Conservation (phyloP, 2,888 invertebrate genomes). For the Cryptops parisi region DNA sequence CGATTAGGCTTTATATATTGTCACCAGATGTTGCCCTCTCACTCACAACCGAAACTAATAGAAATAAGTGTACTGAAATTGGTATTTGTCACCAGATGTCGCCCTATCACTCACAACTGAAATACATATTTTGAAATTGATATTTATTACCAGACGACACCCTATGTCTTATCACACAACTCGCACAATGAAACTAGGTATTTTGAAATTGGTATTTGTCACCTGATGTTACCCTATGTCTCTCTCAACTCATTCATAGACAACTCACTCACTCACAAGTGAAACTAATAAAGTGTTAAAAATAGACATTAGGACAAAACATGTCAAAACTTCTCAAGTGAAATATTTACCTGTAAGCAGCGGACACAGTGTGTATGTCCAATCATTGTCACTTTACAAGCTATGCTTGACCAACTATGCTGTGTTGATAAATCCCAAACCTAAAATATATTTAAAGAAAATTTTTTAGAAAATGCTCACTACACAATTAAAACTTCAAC, state of each 20-base stretch:
- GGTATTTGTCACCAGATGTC: too few relatives aligned
- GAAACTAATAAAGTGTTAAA: not conserved
- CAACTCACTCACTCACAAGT: not conserved
- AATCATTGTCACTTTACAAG: constrained; percentile 39
- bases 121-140: not conserved
- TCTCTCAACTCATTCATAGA: too few relatives aligned
- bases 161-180: too few relatives aligned
- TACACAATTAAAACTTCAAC: too few relatives aligned
- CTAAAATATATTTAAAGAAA: not conserved
- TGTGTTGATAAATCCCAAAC: constrained; percentile 37
- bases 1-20: not conserved
- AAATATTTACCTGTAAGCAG: constrained; percentile 38
- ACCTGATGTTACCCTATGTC: too few relatives aligned
- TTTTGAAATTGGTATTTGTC: too few relatives aligned
- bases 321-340: too few relatives aligned
- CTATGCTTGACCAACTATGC: constrained; percentile 37
- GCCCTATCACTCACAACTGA: too few relatives aligned
- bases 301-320: not conserved
- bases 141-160: too few relatives aligned
- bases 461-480: constrained; percentile 30
- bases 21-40: not conserved
- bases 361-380: constrained; percentile 37
- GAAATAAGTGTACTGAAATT: not conserved
- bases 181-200: not conserved
- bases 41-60: not conserved